A percentile compares a stretch with the other conserved stretches of the same genome.
These are phyloP conservation scores for Thecocarcelia acutangulata DNA, from an alignment of 2,888 invertebrate species.

Conservation along the genomic window DNA sequence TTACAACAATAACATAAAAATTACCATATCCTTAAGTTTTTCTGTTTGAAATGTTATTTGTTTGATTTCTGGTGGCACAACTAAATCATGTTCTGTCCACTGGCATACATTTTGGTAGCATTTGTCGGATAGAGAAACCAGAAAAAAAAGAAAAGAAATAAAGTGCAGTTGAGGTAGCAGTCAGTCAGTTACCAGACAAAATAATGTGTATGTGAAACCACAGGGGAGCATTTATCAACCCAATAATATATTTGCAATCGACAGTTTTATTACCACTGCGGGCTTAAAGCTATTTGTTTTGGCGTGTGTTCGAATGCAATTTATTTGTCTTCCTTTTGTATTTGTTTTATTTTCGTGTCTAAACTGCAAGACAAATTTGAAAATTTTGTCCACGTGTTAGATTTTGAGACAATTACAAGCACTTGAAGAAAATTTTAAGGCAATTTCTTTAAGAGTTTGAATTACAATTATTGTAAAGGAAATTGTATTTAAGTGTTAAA, in stretches of 20 bases:
- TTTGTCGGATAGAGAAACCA: slow-evolving; percentile 18
- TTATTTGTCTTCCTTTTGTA: slow-evolving; percentile 1
- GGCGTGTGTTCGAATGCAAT: neutral
- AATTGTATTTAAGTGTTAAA: neutral
- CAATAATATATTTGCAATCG: slow-evolving; percentile 69
- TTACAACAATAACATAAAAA: slow-evolving; percentile 46
- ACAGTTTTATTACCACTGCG: slow-evolving; percentile 69
- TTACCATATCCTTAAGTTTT: slow-evolving; percentile 56
- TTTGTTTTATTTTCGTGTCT: slow-evolving; percentile 8
- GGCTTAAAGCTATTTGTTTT: slow-evolving; percentile 32
- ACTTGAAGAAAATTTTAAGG: slow-evolving; percentile 35
- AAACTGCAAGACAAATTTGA: slow-evolving; percentile 48
- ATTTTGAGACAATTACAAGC: slow-evolving; percentile 15
- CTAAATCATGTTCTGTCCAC: slow-evolving; percentile 42
- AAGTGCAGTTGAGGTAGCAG: slow-evolving; percentile 41
- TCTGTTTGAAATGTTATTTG: neutral
- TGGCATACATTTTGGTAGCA: slow-evolving; percentile 43
- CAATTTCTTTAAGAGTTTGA: neutral
- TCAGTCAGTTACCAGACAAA: slow-evolving; percentile 44
- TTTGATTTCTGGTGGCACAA: slow-evolving; percentile 13
- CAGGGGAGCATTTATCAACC: slow-evolving; percentile 70
- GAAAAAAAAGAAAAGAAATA: neutral
- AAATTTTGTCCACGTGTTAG: slow-evolving; percentile 56
- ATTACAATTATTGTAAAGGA: neutral
- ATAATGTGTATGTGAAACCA: slow-evolving; percentile 48